Evolutionary conservation across 1,140 invertebrate species (phyloP), one percentile per base, ranked within the genome.

Genomic region (Acromyrmex charruanus): DNA sequence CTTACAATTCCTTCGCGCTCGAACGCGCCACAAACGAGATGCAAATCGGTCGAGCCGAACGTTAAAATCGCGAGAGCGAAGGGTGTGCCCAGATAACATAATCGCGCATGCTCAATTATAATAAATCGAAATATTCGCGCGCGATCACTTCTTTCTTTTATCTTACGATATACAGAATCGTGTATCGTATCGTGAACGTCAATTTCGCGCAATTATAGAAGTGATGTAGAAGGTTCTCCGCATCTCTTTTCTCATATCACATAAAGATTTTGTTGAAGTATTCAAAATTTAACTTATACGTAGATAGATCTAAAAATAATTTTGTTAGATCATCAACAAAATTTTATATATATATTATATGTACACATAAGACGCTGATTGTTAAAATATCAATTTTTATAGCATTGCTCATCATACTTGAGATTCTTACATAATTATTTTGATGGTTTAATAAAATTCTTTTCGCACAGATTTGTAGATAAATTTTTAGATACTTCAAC

Each of bases 1-100:
- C 68, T 61, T 61, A 25, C 80, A 49, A 82, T 72, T 82, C 55
- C 35, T 74, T 82, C 25, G 80, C 68, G 80, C 80, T 72, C 55
- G 68, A 82, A 82, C 53, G 80, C 79, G 79, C 68, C 31, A 25
- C 80, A 49, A 44, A 59, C 66, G 21, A 72, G 35, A 82, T 72
- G 80, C 39, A 71, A 82, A 72, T 82, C 80, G 68, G 7, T 21
- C 66, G 39, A 44, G 55, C 18, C 66, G 68, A 61, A 82, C 66
- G 16, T 82, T 35, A 69, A 68, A 55, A 66, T 82, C 66, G 66
- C 53, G 16, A 44, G 39, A 31, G 59, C 59, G 28, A 28, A 55
- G 35, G 53, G 31, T 28, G 66, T 6, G 79, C 49, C 77, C 16
- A 66, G 51, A 71, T 69, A 69, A 81, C 59, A 58, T 71, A 82